These are phyloP conservation scores for Morpho helenor DNA, from an alignment of 2,888 invertebrate genomes.

Conservation along the genomic window DNA sequence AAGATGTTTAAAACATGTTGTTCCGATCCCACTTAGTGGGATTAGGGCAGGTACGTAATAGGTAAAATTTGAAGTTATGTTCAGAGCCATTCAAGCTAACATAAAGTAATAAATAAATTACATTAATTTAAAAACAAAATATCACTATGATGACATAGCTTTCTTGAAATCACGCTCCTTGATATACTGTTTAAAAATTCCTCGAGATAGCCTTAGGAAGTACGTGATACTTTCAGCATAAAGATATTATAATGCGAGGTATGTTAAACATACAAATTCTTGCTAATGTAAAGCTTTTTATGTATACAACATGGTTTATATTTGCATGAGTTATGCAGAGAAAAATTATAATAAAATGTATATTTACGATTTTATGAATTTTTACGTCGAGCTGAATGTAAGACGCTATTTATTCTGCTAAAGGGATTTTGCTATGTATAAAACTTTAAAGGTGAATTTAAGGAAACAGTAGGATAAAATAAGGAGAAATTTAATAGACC, in stretches of 20 bases:
- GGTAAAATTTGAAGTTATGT: too few species aligned
- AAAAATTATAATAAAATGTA: constrained; percentile 3
- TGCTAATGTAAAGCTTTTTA: constrained; percentile 3
- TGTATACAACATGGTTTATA: constrained; percentile 6
- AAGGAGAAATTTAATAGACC: too few species aligned
- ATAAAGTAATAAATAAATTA: too few species aligned
- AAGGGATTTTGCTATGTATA: too few species aligned
- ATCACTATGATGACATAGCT: constrained; percentile 12
- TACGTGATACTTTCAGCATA: constrained; percentile 32
- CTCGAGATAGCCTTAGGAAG: constrained; percentile 39
- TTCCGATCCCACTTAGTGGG: too few species aligned
- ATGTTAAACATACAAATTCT: constrained; percentile 3
- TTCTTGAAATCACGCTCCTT: constrained; percentile 32
- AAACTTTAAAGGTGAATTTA: too few species aligned
- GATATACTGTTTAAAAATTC: constrained; percentile 37
- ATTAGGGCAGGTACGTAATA: too few species aligned
- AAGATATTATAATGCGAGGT: constrained; percentile 9
- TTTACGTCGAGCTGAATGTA: background rate
- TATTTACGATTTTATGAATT: constrained; percentile 8
- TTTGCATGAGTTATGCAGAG: constrained; percentile 11
- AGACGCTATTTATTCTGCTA: too few species aligned
- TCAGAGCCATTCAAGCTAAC: too few species aligned
- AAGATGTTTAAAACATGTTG: too few species aligned
- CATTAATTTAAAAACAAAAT: constrained; percentile 8
- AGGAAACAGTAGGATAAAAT: too few species aligned